Evolutionary conservation across 2,888 invertebrate genomes (phyloP).

Genomic region (Bombylius major): DNA sequence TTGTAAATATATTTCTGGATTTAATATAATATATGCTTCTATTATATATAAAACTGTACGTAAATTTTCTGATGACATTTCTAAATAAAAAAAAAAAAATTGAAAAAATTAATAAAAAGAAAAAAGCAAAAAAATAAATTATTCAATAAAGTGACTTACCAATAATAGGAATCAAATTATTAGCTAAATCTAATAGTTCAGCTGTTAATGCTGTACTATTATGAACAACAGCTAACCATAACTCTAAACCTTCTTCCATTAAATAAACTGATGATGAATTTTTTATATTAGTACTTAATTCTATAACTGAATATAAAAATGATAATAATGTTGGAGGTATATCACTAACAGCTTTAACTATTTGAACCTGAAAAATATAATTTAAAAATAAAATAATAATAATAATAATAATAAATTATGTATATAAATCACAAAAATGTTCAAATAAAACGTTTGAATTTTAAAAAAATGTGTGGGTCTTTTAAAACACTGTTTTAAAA

Average conservation of each 20-base stretch:
- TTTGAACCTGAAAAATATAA: conserved; percentile 39
- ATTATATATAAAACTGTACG: conserved; percentile 67
- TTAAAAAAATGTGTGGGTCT: too few species aligned
- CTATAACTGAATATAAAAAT: conserved; percentile 55
- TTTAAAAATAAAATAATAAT: conserved; percentile 15
- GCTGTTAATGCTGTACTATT: conserved; percentile 53
- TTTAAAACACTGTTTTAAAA: too few species aligned
- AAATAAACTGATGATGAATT: conserved; percentile 78
- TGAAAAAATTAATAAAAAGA: conserved; percentile 15
- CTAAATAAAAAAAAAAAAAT: conserved; percentile 34
- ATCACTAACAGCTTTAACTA: conserved; percentile 61
- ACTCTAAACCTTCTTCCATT: conserved; percentile 79
- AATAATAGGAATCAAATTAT: conserved; percentile 60
- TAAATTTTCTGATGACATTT: conserved; percentile 70
- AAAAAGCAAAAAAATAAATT: neutral
- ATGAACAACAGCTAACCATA: conserved; percentile 79
- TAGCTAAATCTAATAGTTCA: conserved; percentile 57
- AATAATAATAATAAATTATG: too few species aligned
- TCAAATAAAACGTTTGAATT: neutral
- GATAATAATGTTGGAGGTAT: conserved; percentile 46
- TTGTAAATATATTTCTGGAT: conserved; percentile 63
- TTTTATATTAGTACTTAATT: conserved; percentile 61
- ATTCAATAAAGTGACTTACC: conserved; percentile 38
- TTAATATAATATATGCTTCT: conserved; percentile 67
- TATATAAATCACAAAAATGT: neutral